Percentiles rank a stretch among this genome's conserved stretches.
Conservation (phyloP, 1,140 invertebrate species). For the Sycobia sp. region DNA sequence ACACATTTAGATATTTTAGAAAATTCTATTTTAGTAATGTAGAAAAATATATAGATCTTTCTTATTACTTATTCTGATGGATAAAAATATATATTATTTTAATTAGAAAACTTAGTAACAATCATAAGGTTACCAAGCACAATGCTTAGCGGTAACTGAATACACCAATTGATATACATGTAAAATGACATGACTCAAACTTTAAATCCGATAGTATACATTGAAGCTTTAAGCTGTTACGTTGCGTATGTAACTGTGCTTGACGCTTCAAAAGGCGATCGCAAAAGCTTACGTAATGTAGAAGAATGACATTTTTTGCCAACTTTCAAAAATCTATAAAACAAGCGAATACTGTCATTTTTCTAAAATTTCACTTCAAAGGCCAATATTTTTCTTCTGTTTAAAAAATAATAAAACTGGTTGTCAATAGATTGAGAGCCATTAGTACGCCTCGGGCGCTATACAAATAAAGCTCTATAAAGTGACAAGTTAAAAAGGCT, state of each 20-base stretch:
- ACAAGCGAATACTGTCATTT: too few relatives aligned
- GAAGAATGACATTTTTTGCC: too few relatives aligned
- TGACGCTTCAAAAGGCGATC: constrained; percentile 17
- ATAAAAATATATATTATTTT: neutral
- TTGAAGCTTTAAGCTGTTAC: neutral
- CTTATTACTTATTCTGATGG: too few relatives aligned
- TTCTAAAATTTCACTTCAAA: too few relatives aligned
- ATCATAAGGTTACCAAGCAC: neutral
- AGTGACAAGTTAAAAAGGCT: constrained; percentile 12
- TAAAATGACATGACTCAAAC: constrained; percentile 8
- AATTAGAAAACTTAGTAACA: neutral
- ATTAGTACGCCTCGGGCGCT: neutral
- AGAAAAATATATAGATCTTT: too few relatives aligned
- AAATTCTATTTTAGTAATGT: too few relatives aligned
- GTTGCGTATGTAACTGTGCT: neutral
- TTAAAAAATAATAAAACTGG: too few relatives aligned
- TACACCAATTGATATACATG: neutral
- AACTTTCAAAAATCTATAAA: too few relatives aligned
- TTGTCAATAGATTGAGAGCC: neutral
- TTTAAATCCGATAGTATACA: constrained; percentile 22
- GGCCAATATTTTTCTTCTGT: too few relatives aligned
- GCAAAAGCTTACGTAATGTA: too few relatives aligned
- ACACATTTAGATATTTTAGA: too few relatives aligned
- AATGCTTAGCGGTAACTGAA: neutral
- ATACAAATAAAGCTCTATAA: constrained; percentile 18